Conservation (phyloP, 35 echinoderm and acorn worm genomes). For the Antedon bifida region DNA sequence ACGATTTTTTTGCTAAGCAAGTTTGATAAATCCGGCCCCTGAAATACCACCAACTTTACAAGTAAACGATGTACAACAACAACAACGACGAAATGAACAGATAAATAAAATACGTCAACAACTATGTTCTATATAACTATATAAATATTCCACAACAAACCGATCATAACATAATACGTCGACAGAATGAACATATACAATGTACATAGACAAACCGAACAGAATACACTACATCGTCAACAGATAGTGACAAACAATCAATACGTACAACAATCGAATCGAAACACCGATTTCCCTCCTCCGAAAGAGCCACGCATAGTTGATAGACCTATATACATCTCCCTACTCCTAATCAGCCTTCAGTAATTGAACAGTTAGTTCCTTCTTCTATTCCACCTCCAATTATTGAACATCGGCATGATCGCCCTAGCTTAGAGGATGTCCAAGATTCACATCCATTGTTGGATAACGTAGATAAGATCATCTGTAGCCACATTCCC, state of each 20-base stretch:
- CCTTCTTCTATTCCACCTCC: background rate
- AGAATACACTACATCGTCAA: background rate
- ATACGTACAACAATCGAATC: background rate
- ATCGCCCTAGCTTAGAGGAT: background rate
- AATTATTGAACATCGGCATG: background rate
- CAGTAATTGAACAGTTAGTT: background rate
- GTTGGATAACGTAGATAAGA: background rate
- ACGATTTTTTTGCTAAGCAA: too few relatives aligned
- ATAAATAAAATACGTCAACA: background rate
- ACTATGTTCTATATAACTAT: background rate
- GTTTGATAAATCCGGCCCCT: too few relatives aligned
- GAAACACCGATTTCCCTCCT: background rate
- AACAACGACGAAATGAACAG: background rate
- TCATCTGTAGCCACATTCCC: background rate
- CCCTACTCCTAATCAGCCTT: background rate
- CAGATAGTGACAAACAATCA: background rate
- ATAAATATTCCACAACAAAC: too few relatives aligned
- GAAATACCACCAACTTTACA: background rate
- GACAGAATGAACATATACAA: too few relatives aligned
- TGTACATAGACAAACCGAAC: background rate
- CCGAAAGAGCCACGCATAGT: background rate
- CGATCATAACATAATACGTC: too few relatives aligned
- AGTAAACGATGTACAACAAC: background rate
- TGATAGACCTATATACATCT: background rate
- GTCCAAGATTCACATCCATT: background rate